Evolutionary conservation across 92 coral and sea anemone species (phyloP).

Genomic region (Porites cylindrica): DNA sequence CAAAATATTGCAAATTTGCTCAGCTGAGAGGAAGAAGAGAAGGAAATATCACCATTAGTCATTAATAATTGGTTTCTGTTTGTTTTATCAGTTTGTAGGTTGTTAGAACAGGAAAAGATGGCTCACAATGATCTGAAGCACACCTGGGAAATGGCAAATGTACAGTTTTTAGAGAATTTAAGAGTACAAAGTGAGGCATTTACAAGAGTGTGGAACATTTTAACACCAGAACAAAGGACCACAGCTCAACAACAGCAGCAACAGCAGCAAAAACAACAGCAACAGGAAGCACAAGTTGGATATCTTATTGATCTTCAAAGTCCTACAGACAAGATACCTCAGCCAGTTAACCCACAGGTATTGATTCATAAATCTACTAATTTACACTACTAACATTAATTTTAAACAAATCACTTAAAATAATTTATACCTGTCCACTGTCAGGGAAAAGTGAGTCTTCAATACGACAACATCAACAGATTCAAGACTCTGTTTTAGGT

Average conservation of each 20-base stretch:
- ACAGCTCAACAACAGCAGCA: constrained; percentile 52
- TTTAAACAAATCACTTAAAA: too few relatives aligned
- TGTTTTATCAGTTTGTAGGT: constrained; percentile 74
- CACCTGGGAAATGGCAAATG: constrained; percentile 99
- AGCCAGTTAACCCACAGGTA: constrained; percentile 61
- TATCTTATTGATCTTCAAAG: constrained; percentile 68
- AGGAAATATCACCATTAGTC: too few relatives aligned
- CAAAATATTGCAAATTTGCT: too few relatives aligned
- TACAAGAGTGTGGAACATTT: constrained; percentile 71
- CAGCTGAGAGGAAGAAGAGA: too few relatives aligned
- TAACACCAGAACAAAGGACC: constrained; percentile 84
- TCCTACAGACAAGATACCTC: constrained; percentile 68
- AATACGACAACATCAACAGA: too few relatives aligned
- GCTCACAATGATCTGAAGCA: constrained; percentile 91
- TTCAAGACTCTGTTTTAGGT: too few relatives aligned
- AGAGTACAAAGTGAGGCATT: constrained; percentile 73
- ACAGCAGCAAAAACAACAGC: constrained; percentile 27
- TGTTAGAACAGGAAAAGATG: constrained; percentile 93
- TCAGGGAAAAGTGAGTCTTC: too few relatives aligned
- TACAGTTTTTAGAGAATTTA: constrained; percentile 89
- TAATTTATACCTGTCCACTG: too few relatives aligned
- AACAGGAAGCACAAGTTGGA: constrained; percentile 59
- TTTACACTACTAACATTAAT: too few relatives aligned
- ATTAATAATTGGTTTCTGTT: background rate
- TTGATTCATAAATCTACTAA: background rate